Percentiles rank a stretch among this genome's conserved stretches.
Evolutionary conservation across 2,888 invertebrate genomes (phyloP).

Genomic region (Nephrotoma flavescens): DNA sequence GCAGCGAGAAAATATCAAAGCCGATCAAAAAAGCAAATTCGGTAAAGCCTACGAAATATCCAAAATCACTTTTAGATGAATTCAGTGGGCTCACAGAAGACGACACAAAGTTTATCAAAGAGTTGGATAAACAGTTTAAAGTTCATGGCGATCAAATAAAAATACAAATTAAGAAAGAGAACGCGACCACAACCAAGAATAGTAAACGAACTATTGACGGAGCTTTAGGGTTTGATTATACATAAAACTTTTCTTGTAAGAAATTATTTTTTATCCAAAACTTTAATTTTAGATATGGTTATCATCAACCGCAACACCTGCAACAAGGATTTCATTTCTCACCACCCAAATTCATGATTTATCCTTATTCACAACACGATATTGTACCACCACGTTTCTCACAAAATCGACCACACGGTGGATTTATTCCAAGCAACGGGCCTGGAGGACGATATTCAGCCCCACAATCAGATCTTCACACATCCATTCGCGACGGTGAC

Average conservation of each 20-base stretch:
- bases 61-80: conserved; percentile 19
- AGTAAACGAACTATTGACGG: conserved; percentile 56
- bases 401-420: conserved; percentile 14
- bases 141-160: conserved; percentile 29
- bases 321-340: conserved; percentile 26
- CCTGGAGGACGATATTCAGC: conserved; percentile 8
- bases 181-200: conserved; percentile 21
- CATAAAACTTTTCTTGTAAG: neutral
- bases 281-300: conserved; percentile 24
- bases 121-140: conserved; percentile 31
- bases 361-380: conserved; percentile 55
- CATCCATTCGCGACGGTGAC: neutral
- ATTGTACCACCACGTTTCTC: conserved; percentile 31
- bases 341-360: conserved; percentile 45
- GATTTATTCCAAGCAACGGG: neutral
- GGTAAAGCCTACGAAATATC: conserved; percentile 18
- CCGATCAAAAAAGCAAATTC: conserved; percentile 17
- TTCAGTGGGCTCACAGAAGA: conserved; percentile 26
- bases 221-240: conserved; percentile 45
- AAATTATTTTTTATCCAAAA: neutral
- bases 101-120: conserved; percentile 29
- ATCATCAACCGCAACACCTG: conserved; percentile 15
- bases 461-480: conserved; percentile 5
- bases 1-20: neutral
- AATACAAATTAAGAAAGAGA: conserved; percentile 28